Base-by-base conservation (phyloP, 2,888 invertebrate genomes). In the Acrobasis consociella region DNA sequence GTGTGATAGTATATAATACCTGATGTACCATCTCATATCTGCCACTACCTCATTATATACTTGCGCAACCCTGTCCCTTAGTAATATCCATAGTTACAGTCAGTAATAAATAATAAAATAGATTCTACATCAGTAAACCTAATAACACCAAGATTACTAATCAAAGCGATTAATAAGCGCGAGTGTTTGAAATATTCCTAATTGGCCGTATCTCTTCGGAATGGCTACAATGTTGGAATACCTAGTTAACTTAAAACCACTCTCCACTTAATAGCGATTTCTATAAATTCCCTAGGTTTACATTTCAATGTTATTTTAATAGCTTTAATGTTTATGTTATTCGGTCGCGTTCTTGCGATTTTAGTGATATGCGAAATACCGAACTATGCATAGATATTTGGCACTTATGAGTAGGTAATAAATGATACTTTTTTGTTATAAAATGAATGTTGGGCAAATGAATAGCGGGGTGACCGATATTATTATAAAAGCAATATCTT, bases 121-220 rank as follows among this genome's bases (percentile, higher is more conserved):
- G 46, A 46, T 46, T n/a, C 46, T 13, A 11, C n/a, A 13, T 46
- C 46, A 46, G 13, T n/a, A 3, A 7, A 46, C 13, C 46, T 46
- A 11, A 5, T 46, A 11, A 13, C 46, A 46, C 13, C n/a, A n/a
- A 46, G 52, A 52, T 52, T 31, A 31, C 13, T 31, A 52, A 56
- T 56, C 56, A 56, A 56, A 42, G 42, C 55, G 37, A 62, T 62
- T 62, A 55, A 49, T 55, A 62, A 55, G 11, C 46, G 22, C 22
- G 39, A 61, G 49, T 55, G 62, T 62, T 62, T 62, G 38, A 62
- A 56, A 62, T 55, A 62, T 62, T 62, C 49, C 55, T 55, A 55
- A 49, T 49, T 49, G 55, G 38, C 55, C 42, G 16, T 53, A 52
- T 46, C 53, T 49, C 16, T 49, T 49, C n/a, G 46, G 55, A 62